Evolutionary conservation across 2,888 invertebrate genomes (phyloP), one percentile per base, ranked within the genome.

Genomic region (Cryptophagus acutangulus): DNA sequence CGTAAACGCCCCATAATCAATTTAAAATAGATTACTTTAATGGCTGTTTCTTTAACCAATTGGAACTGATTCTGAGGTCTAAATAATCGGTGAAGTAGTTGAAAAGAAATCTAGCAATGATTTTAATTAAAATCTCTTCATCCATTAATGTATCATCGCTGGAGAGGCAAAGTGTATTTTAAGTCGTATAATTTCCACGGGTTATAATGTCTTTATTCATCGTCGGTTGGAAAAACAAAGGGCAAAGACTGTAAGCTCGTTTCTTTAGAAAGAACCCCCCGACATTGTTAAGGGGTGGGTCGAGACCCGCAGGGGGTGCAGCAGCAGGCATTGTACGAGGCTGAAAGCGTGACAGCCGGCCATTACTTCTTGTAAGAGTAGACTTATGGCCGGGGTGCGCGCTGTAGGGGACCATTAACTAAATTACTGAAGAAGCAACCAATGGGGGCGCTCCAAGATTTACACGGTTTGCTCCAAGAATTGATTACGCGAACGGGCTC

Each of bases 291-390:
- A 31, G 43, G 42, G 43, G 46, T 29, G 46, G 45, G 29, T 26
- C 12, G 16, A 10, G 31, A 12, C 31, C 31, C 31, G n/a, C 12
- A 31, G 31, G 31, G 31, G 31, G 31, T 31, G 31, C 26, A 43
- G 48, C 51, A 52, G 55, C 48, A 54, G 57, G 57, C 58, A 59
- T 60, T 59, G 61, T 58, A 58, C 26, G 55, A 53, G 59, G 61
- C 59, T 58, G 58, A 59, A 61, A 66, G 66, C 69, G 67, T 70
- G 70, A 67, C 69, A 67, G 67, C 63, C 69, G 63, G 66, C 69
- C 70, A 70, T 70, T 70, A 70, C 63, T 70, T 68, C 70, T 70
- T 67, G 66, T 70, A 68, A 63, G 60, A 55, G 58, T 59, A 65
- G 67, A 67, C 59, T 66, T 67, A 67, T 63, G 59, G 63, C 61